phyloP scores from a whole-genome alignment of 2,113 vertebrate species.

The Nicator chloris region DNA sequence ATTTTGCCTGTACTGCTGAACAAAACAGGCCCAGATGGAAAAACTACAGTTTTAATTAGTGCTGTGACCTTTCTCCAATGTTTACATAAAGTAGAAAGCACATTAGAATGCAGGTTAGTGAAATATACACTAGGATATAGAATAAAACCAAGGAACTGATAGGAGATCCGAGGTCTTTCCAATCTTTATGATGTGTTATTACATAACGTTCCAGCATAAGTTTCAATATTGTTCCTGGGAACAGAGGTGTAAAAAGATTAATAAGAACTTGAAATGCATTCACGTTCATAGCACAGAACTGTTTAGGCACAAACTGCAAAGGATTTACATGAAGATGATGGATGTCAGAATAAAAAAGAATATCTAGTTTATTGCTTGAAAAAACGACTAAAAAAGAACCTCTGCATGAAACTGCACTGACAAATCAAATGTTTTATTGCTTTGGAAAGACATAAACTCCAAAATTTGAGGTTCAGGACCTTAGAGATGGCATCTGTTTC shows the following conservation, averaged over 20 bases:
- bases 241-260: neutral
- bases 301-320: neutral
- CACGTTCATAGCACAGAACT: neutral
- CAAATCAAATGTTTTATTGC: slow-evolving; percentile 35
- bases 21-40: neutral
- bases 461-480: slow-evolving; percentile 41
- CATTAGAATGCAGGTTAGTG: neutral
- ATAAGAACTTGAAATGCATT: neutral
- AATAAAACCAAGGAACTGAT: neutral
- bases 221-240: neutral
- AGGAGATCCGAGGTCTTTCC: neutral
- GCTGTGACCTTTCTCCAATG: neutral
- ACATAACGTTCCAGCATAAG: neutral
- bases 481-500: slow-evolving; percentile 38
- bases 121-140: neutral
- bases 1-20: neutral
- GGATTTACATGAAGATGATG: neutral
- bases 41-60: neutral
- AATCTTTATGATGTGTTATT: neutral
- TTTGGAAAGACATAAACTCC: slow-evolving; percentile 40
- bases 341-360: neutral
- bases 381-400: neutral
- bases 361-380: neutral
- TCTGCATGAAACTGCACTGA: neutral
- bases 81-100: neutral